These are phyloP conservation scores for Palythoa caribaeorum DNA, from an alignment of 92 coral and sea anemone species.

Conservation along the genomic window DNA sequence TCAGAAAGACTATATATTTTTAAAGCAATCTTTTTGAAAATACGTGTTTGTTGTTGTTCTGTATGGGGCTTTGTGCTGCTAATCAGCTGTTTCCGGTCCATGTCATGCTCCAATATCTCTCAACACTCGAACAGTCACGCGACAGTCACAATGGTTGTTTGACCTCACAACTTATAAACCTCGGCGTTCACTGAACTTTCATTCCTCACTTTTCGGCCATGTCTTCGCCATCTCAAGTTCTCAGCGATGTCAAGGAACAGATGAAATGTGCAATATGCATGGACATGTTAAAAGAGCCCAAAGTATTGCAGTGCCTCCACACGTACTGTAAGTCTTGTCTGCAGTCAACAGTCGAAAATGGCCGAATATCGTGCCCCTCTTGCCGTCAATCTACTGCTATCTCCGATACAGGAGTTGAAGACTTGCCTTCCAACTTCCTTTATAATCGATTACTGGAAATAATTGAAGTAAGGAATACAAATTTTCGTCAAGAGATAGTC, in stretches of 20 bases:
- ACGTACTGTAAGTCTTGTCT: constrained; percentile 34
- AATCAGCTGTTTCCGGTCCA: too few species aligned
- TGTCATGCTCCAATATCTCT: constrained; percentile 3
- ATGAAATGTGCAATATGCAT: constrained; percentile 35
- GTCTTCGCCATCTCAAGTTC: constrained; percentile 20
- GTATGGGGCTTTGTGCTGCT: too few species aligned
- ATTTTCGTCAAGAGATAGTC: constrained; percentile 7
- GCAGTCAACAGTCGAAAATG: constrained; percentile 1
- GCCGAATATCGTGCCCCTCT: constrained; percentile 14
- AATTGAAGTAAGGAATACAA: constrained; percentile 16
- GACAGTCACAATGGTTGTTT: neutral
- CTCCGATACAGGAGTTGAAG: constrained; percentile 34
- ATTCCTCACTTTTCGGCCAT: neutral
- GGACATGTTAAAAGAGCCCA: constrained; percentile 23
- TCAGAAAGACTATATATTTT: too few species aligned
- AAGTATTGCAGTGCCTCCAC: constrained; percentile 38
- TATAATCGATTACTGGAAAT: constrained; percentile 33
- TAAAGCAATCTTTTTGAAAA: too few species aligned
- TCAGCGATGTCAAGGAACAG: constrained; percentile 16
- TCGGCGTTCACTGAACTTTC: too few species aligned
- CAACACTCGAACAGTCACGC: constrained; percentile 12
- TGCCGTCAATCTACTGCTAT: constrained; percentile 28
- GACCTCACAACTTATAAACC: neutral
- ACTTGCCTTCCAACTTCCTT: constrained; percentile 36
- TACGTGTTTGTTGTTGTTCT: too few species aligned